Conservation (phyloP, 2,113 vertebrate genomes). For the Antechinus flavipes region DNA sequence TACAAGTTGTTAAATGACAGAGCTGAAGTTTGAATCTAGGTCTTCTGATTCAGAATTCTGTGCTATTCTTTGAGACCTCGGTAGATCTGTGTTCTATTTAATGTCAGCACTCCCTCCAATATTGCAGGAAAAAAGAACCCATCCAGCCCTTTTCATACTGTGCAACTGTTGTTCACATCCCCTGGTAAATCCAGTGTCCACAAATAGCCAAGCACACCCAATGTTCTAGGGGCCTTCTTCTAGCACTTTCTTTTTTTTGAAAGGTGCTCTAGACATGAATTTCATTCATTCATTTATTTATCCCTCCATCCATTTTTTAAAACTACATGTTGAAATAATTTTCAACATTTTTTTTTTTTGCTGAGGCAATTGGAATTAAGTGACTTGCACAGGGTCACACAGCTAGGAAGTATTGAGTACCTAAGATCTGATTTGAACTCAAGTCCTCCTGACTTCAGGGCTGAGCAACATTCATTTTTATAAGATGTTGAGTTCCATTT, state of each 20-base stretch:
- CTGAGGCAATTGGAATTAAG: no score
- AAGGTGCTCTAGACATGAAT: no score
- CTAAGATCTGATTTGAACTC: no score
- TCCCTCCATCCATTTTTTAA: no score
- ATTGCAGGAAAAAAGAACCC: not conserved
- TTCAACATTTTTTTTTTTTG: no score
- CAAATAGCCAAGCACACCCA: not conserved
- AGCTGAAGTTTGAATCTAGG: not conserved
- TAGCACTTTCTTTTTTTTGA: not conserved
- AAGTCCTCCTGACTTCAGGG: no score
- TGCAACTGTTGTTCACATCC: not conserved
- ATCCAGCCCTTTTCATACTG: not conserved
- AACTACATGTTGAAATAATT: no score
- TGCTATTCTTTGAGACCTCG: not conserved
- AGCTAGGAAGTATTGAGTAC: no score
- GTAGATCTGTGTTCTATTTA: not conserved
- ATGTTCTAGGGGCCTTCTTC: not conserved
- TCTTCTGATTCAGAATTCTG: not conserved
- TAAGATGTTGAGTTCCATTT: no score
- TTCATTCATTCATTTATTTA: no score
- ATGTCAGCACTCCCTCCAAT: not conserved
- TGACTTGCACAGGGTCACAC: no score
- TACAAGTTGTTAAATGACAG: not conserved
- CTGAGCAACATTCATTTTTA: no score
- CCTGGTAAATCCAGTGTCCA: not conserved